Percentiles rank a stretch among this genome's conserved stretches.
phyloP scores from a whole-genome alignment of 1,140 invertebrate genomes.

The Bradysia coprophila region DNA sequence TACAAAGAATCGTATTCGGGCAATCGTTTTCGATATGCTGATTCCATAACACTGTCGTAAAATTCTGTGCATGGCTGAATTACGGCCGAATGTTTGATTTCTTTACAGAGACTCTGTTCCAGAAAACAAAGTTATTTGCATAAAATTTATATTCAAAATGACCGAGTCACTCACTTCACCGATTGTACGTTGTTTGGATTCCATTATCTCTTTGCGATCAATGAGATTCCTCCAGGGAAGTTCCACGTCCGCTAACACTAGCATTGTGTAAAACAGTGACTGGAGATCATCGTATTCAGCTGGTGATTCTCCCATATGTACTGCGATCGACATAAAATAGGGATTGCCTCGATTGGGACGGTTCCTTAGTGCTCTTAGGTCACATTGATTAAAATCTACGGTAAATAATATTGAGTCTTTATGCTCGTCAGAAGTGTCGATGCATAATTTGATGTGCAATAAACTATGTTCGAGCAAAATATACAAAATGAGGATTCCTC shows the following conservation, averaged over 20 bases:
- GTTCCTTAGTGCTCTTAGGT: not conserved
- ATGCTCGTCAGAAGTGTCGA: not conserved
- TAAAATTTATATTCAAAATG: too few relatives aligned
- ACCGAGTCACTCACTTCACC: not conserved
- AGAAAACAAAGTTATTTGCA: too few relatives aligned
- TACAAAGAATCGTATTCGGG: too few relatives aligned
- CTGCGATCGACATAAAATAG: not conserved
- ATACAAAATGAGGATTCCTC: too few relatives aligned
- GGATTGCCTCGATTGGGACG: not conserved
- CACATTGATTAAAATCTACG: not conserved
- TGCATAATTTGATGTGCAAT: too few relatives aligned
- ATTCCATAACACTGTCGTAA: too few relatives aligned
- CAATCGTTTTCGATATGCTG: too few relatives aligned
- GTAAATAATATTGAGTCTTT: not conserved
- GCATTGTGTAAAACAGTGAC: constrained; percentile 6
- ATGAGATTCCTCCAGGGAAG: constrained; percentile 3
- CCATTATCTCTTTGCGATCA: not conserved
- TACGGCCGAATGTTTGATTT: too few relatives aligned
- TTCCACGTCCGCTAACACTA: constrained; percentile 8
- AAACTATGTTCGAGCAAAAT: too few relatives aligned
- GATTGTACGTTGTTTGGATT: not conserved
- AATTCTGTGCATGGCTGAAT: too few relatives aligned
- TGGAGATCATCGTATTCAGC: not conserved
- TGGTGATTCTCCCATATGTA: not conserved
- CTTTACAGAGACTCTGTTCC: too few relatives aligned